A percentile compares a stretch with the other conserved stretches of the same genome.
Conservation (phyloP, 2,888 invertebrate species). For the Agrilus biguttatus region DNA sequence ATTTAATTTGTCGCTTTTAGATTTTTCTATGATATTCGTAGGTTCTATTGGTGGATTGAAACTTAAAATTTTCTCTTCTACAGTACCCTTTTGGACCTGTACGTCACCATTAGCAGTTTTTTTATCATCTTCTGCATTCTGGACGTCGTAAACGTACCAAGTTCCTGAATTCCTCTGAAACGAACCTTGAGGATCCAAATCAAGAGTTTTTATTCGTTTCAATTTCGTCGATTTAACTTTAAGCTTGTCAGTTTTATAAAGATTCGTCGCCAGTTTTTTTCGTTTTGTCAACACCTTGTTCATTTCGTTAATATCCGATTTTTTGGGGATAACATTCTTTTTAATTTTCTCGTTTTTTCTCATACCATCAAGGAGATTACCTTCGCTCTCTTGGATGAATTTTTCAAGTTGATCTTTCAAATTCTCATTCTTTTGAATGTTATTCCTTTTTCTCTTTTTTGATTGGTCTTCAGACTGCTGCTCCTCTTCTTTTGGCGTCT, state of each 20-base stretch:
- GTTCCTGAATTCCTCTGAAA: slow-evolving; percentile 25
- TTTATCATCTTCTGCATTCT: not conserved
- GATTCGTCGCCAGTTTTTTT: not conserved
- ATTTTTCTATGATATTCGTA: no score
- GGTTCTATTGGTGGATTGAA: no score
- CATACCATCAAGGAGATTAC: not conserved
- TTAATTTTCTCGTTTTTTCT: slow-evolving; percentile 1
- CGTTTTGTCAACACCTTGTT: not conserved
- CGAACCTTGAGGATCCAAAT: slow-evolving; percentile 15
- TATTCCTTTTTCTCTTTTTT: slow-evolving; percentile 15
- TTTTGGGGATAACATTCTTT: not conserved
- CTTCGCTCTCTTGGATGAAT: slow-evolving; percentile 9
- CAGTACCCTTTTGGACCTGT: no score
- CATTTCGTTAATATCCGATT: not conserved
- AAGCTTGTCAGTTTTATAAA: slow-evolving; percentile 1
- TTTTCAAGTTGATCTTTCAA: slow-evolving; percentile 6
- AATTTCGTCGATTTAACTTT: not conserved
- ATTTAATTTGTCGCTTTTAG: no score
- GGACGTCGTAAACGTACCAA: slow-evolving; percentile 20
- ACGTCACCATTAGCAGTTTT: no score
- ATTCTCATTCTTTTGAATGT: slow-evolving; percentile 9
- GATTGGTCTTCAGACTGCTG: slow-evolving; percentile 10
- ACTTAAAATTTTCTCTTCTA: no score
- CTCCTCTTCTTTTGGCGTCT: slow-evolving; percentile 15
- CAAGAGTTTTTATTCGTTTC: not conserved